phyloP scores from a whole-genome alignment of 2,888 invertebrate species.

The Gerris lacustris region DNA sequence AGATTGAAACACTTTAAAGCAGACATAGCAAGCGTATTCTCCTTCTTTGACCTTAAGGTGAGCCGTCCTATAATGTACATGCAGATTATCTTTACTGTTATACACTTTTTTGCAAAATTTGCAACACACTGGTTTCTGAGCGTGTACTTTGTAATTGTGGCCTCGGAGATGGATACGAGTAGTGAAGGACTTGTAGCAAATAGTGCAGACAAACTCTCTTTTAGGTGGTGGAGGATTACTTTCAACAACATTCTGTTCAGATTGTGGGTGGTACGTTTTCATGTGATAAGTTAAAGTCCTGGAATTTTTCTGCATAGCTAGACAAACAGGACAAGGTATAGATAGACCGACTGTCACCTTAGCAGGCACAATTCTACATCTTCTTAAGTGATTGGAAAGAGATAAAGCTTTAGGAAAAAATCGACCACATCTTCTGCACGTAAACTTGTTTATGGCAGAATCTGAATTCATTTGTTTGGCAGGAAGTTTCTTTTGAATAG shows the following conservation, averaged over 20 bases:
- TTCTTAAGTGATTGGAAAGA: not conserved
- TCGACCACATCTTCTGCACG: not conserved
- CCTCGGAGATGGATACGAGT: not conserved
- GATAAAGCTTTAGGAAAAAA: not conserved
- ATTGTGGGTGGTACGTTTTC: not conserved
- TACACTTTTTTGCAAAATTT: not conserved
- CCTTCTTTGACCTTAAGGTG: not conserved
- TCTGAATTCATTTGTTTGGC: not conserved
- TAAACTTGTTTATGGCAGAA: not conserved
- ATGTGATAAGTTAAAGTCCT: not conserved
- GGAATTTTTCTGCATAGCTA: not conserved
- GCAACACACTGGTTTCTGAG: not conserved
- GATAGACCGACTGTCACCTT: not conserved
- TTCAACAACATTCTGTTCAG: not conserved
- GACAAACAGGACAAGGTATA: not conserved
- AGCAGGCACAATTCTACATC: not conserved
- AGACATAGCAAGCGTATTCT: not conserved
- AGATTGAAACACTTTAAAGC: not conserved
- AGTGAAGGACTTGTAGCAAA: not conserved
- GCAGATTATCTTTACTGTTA: not conserved
- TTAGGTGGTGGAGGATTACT: not conserved
- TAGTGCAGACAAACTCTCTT: not conserved
- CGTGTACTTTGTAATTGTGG: not conserved
- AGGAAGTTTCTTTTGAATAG: not conserved
- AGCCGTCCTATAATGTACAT: not conserved